phyloP scores from a whole-genome alignment of 1,140 invertebrate genomes.

The Leptopilina boulardi region DNA sequence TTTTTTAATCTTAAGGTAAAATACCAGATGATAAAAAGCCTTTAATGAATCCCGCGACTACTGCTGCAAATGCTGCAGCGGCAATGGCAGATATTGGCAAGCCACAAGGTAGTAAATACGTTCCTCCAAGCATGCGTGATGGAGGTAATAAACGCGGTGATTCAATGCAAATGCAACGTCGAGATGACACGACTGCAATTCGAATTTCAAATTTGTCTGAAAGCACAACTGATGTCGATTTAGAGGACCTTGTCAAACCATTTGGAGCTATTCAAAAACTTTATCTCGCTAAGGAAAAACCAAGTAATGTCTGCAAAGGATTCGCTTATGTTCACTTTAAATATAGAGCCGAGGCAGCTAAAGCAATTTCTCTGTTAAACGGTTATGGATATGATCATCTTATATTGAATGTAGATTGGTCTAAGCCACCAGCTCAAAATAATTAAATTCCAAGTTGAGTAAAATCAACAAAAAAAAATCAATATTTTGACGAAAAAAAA shows the following conservation, averaged over 20 bases:
- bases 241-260: slow-evolving; percentile 95
- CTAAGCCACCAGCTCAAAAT: slow-evolving; percentile 84
- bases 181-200: slow-evolving; percentile 92
- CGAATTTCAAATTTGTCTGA: slow-evolving; percentile 98
- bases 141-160: slow-evolving; percentile 85
- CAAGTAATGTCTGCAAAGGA: slow-evolving; percentile 89
- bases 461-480: not conserved
- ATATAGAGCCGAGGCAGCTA: slow-evolving; percentile 90
- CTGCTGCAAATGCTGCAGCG: slow-evolving; percentile 52
- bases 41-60: slow-evolving; percentile 37
- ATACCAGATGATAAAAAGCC: slow-evolving; percentile 73
- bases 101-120: slow-evolving; percentile 80
- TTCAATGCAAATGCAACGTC: slow-evolving; percentile 81
- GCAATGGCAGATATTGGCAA: slow-evolving; percentile 73
- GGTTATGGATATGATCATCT: slow-evolving; percentile 99
- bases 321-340: slow-evolving; percentile 99
- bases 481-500: slow-evolving; percentile 53
- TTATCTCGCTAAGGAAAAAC: slow-evolving; percentile 91
- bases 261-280: slow-evolving; percentile 93
- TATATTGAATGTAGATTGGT: slow-evolving; percentile 99
- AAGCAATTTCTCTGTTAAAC: slow-evolving; percentile 92
- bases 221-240: slow-evolving; percentile 94
- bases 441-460: slow-evolving; percentile 58
- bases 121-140: slow-evolving; percentile 92
- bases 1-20: slow-evolving; percentile 50